Conservation (phyloP, 1,140 invertebrate species). For the Proales similis region DNA sequence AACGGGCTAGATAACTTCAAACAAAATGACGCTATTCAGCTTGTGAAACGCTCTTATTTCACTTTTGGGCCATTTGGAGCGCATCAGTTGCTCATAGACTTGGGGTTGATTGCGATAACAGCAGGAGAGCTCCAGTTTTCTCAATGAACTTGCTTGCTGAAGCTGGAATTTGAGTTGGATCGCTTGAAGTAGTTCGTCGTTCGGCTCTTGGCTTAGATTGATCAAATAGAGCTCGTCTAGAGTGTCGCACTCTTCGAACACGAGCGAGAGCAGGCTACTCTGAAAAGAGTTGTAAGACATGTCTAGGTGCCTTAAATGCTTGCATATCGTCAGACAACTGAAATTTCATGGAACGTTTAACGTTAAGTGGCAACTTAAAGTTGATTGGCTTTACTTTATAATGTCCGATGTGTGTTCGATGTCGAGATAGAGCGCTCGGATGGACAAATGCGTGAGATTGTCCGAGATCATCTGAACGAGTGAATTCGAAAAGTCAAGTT, state of each 20-base stretch:
- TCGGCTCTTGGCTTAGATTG: no score
- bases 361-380: background rate
- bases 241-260: slow-evolving; percentile 5
- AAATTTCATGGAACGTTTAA: slow-evolving; percentile 1
- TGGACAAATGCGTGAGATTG: background rate
- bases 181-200: no score
- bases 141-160: no score
- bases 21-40: no score
- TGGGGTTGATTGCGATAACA: no score
- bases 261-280: background rate
- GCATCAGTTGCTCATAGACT: no score
- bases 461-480: background rate
- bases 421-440: slow-evolving; percentile 20
- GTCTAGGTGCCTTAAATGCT: background rate
- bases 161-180: no score
- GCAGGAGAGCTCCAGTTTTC: no score
- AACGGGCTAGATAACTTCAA: no score
- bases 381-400: slow-evolving; percentile 10
- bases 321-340: slow-evolving; percentile 11
- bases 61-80: no score
- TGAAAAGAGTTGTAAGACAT: slow-evolving; percentile 23
- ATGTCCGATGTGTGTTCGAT: slow-evolving; percentile 3
- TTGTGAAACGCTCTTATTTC: no score
- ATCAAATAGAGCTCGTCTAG: slow-evolving; percentile 14
- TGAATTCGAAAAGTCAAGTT: background rate